Evolutionary conservation across 2,797 vertebrate genomes (phyloP), one percentile per base, ranked within the genome.

Genomic region (Darevskia mixta): DNA sequence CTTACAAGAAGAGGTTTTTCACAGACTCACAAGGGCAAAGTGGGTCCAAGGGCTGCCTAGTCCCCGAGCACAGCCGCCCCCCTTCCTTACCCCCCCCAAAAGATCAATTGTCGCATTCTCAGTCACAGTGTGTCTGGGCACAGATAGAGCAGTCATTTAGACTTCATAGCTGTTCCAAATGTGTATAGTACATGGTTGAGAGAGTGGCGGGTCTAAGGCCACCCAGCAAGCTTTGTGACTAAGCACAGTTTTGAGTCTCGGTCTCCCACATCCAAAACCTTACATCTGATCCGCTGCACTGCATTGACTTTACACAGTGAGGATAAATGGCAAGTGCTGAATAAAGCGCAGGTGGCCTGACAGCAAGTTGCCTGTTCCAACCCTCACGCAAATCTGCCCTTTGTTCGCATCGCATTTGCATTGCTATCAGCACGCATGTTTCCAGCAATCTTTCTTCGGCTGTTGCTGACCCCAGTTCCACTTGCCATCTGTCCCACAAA

Each of bases 301-400:
- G 4, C 18, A 38, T 58, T 82, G 0, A 0, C 9, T 2, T 4
- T 64, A 8, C 0, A 0, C 0, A 35, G 6, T 58, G 58, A 43
- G 75, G 64, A 83, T 55, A 79, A 92, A 71, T 85, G 64, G 79
- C 72, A 82, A 71, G n/a, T 35, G 41, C 43, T 90, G 77, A 27
- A 2, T 3, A 89, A 77, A 87, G 38, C 20, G 29, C 45, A 87
- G 78, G 73, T 82, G 86, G 83, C 43, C 72, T 78, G 38, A 82
- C 35, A 23, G 64, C 72, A 86, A 82, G 45, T 58, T 77, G 64
- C 38, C 81, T 76, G 29, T 43, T 85, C 38, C 41, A 67, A 66
- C 58, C 73, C 17, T n/a, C 43, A 35, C 29, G 9, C 61, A 45
- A 13, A 71, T 64, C 78, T 41, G 71, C 72, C 82, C 66, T 86